Evolutionary conservation across 2,113 vertebrate genomes (phyloP).

Genomic region (Aspidoscelis tigris): DNA sequence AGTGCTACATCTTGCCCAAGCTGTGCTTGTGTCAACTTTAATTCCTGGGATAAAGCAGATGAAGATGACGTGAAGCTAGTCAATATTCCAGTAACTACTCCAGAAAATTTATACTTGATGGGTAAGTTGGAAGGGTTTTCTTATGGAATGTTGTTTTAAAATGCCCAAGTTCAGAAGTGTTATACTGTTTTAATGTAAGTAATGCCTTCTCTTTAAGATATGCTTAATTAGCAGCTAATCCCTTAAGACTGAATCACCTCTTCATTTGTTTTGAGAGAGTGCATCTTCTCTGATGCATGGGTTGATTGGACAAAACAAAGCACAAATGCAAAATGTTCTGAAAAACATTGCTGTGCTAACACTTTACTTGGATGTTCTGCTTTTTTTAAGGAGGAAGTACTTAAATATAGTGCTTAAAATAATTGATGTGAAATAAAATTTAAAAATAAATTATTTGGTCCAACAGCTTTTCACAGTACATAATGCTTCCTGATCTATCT

Average conservation of each 20-base stretch:
- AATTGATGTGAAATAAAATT: not conserved
- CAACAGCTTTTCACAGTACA: not conserved
- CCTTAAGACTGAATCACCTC: not conserved
- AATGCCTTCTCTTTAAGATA: not conserved
- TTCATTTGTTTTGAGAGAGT: not conserved
- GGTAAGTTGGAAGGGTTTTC: conserved; percentile 76
- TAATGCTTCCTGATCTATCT: not conserved
- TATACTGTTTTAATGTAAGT: not conserved
- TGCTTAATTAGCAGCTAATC: not conserved
- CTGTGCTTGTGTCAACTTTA: conserved; percentile 88
- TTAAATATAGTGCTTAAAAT: not conserved
- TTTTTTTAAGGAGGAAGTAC: too few relatives aligned
- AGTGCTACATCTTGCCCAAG: conserved; percentile 91
- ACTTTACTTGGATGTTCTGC: too few relatives aligned
- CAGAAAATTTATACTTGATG: conserved; percentile 96
- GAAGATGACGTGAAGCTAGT: conserved; percentile 86
- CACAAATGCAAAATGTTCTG: too few relatives aligned
- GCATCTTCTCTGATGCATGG: too few relatives aligned
- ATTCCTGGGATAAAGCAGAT: conserved; percentile 88
- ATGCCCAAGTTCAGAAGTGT: not conserved
- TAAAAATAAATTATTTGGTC: not conserved
- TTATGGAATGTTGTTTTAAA: not conserved
- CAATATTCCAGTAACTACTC: conserved; percentile 90
- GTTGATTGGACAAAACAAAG: too few relatives aligned
- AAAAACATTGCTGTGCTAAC: too few relatives aligned